A percentile compares a stretch with the other conserved stretches of the same genome.
These are phyloP conservation scores for Exephanes ischioxanthus DNA, from an alignment of 2,888 invertebrate genomes.

Conservation along the genomic window DNA sequence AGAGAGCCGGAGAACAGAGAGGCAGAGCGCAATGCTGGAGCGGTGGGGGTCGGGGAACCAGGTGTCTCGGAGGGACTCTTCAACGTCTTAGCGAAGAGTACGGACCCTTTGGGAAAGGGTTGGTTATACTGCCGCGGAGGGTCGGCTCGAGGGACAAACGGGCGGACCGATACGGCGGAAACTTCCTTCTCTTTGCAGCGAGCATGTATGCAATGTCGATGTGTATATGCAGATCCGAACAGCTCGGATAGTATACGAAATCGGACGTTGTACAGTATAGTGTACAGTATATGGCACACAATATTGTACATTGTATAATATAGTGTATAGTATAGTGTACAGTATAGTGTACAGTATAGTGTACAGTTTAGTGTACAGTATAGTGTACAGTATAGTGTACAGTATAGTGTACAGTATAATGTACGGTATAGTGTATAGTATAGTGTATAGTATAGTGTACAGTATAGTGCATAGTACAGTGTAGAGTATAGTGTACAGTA, in stretches of 20 bases:
- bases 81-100: slow-evolving; percentile 51
- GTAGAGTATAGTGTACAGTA: no score
- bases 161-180: slow-evolving; percentile 6
- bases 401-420: no score
- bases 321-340: no score
- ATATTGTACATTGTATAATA: no score
- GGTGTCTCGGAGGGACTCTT: slow-evolving; percentile 60
- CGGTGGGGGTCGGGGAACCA: slow-evolving; percentile 46
- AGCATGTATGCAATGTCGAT: not conserved
- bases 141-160: slow-evolving; percentile 1
- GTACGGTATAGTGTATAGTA: no score
- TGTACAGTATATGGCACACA: no score
- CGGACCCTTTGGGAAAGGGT: slow-evolving; percentile 60
- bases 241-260: not conserved
- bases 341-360: no score
- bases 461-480: no score
- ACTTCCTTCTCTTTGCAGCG: slow-evolving; percentile 1
- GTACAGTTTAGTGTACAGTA: no score
- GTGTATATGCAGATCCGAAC: not conserved
- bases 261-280: no score
- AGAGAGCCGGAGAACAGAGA: slow-evolving; percentile 31
- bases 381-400: no score
- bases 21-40: slow-evolving; percentile 29
- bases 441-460: no score
- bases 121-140: slow-evolving; percentile 36